A percentile compares a stretch with the other conserved stretches of the same genome.
phyloP scores from a whole-genome alignment of 2,888 invertebrate genomes.

The Chorisops tibialis region DNA sequence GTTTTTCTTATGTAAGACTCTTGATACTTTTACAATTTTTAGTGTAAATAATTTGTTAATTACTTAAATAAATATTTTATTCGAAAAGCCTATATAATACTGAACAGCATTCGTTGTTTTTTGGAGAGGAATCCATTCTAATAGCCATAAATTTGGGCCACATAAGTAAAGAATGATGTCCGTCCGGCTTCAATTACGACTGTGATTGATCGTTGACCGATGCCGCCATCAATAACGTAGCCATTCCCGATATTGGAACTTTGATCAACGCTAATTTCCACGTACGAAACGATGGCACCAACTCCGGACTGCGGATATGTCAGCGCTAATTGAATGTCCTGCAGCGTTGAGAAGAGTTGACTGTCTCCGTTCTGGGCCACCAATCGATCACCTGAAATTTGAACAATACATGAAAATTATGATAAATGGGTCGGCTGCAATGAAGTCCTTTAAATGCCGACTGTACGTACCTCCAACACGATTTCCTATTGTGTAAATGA shows the following conservation, averaged over 20 bases:
- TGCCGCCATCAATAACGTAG: slow-evolving; percentile 42
- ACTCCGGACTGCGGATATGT: slow-evolving; percentile 40
- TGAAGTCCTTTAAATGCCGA: neutral
- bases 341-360: slow-evolving; percentile 39
- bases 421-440: no score
- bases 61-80: neutral
- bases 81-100: neutral
- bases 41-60: neutral
- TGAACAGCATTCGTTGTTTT: neutral
- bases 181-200: slow-evolving; percentile 41
- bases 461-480: slow-evolving; percentile 41
- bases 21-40: neutral
- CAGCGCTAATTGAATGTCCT: slow-evolving; percentile 42
- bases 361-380: slow-evolving; percentile 40
- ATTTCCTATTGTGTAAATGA: slow-evolving; percentile 42
- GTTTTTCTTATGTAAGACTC: no score
- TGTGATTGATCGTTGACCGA: slow-evolving; percentile 39
- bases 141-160: slow-evolving; percentile 45
- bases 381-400: slow-evolving; percentile 42
- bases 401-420: neutral
- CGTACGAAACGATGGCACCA: slow-evolving; percentile 39
- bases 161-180: slow-evolving; percentile 44
- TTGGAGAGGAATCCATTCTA: slow-evolving; percentile 33
- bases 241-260: slow-evolving; percentile 37
- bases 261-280: slow-evolving; percentile 44